Base-by-base conservation (phyloP, 2,797 vertebrate genomes). In the Anomalospiza imberbis region DNA sequence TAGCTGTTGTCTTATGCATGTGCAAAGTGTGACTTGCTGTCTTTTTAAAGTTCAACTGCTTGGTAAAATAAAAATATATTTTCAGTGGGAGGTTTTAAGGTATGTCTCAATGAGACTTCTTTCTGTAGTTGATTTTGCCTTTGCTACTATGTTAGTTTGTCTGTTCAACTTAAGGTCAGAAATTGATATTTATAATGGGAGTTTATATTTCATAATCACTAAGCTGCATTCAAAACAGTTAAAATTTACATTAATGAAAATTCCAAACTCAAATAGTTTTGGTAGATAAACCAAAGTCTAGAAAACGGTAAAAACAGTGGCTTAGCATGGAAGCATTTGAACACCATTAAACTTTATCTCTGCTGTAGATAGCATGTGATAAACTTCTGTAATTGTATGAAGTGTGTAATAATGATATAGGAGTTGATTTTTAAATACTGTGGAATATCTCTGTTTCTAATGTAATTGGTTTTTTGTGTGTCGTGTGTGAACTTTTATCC, bases 1-100 rank as follows among this genome's bases (percentile, higher is more conserved):
- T 72, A 92, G 62, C 53, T 87, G 50, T 85, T 67, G 58, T 78
- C 14, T 76, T 17, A 4, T 91, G 94, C 95, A 91, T 93, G 93
- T 85, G 82, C 85, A 32, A 91, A 88, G 34, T 89, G 61, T 90
- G 60, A 71, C 45, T 75, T 90, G 70, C 47, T 85, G 4, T 66
- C 51, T 65, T 82, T 82, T 87, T 42, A 6, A 81, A 88, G 72
- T 68, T 54, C 28, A 73, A 17, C 25, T 88, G 62, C 85, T 84
- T 91, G 79, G 19, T 88, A 61, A 93, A 88, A 90, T 63, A 44
- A 10, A 61, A 88, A 53, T 4, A 4, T 47, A n/a, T 29, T 94
- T 90, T 91, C 34, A 40, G 22, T 66, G 42, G 21, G 25, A 84
- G 36, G 26, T 89, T 86, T 79, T 78, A 66, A 89, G 32, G 6